Percentiles rank a stretch among this genome's conserved stretches.
These are phyloP conservation scores for Mercenaria mercenaria DNA, from an alignment of 1,140 invertebrate genomes.

Conservation along the genomic window DNA sequence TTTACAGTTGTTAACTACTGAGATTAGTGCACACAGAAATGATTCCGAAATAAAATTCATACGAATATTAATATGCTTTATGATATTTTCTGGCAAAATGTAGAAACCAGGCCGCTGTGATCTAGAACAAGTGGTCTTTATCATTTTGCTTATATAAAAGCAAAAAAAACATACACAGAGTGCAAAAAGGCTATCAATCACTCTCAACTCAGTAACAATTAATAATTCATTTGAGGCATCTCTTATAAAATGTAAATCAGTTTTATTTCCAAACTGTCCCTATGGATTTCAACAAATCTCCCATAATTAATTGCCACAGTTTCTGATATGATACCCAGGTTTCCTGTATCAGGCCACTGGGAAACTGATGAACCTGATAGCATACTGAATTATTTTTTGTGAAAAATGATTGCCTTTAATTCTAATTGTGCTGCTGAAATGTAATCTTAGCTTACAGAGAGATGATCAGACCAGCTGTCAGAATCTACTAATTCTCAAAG, in stretches of 20 bases:
- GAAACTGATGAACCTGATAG: slow-evolving; percentile 2
- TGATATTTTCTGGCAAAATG: no score
- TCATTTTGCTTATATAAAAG: no score
- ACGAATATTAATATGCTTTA: no score
- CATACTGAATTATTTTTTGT: not conserved
- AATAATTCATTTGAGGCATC: not conserved
- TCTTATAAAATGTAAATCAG: not conserved
- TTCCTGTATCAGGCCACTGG: not conserved
- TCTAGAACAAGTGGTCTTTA: no score
- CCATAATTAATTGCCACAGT: slow-evolving; percentile 13
- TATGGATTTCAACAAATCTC: not conserved
- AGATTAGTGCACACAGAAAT: no score
- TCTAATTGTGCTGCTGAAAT: slow-evolving; percentile 33
- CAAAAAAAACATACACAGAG: no score
- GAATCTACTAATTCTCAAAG: no score
- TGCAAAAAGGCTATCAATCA: not conserved
- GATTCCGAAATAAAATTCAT: no score
- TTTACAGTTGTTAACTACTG: no score
- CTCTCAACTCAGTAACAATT: not conserved
- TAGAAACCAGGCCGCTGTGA: no score
- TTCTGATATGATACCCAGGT: no score
- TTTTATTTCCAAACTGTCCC: no score
- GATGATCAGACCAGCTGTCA: not conserved
- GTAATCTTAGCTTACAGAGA: not conserved
- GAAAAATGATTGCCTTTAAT: slow-evolving; percentile 32